Evolutionary conservation across 2,888 invertebrate genomes (phyloP).

Genomic region (Drosophila rellima): DNA sequence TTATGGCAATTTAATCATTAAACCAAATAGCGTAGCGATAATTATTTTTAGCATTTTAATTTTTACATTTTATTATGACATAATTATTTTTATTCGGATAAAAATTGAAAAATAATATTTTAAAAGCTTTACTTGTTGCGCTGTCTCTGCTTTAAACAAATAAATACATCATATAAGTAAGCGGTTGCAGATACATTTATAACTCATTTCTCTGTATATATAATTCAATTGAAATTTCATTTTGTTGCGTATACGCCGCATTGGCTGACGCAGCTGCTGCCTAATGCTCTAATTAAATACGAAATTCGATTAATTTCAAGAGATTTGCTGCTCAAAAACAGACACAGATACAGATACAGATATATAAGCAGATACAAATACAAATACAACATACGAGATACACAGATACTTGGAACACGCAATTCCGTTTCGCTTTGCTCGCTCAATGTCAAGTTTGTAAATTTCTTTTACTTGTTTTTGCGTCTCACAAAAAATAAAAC

Average conservation of each 20-base stretch:
- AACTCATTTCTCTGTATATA: slow-evolving; percentile 8
- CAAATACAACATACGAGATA: not conserved
- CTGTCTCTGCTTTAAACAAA: not conserved
- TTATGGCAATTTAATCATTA: slow-evolving; percentile 35
- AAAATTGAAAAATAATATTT: not conserved
- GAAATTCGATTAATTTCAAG: slow-evolving; percentile 69
- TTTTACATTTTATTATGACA: too few relatives aligned
- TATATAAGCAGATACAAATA: not conserved
- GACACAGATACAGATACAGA: slow-evolving; percentile 5
- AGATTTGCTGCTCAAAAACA: slow-evolving; percentile 41
- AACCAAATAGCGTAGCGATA: too few relatives aligned
- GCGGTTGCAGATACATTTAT: slow-evolving; percentile 7
- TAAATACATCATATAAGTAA: slow-evolving; percentile 8
- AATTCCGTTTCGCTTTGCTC: slow-evolving; percentile 36
- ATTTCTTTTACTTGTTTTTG: slow-evolving; percentile 20
- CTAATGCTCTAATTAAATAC: slow-evolving; percentile 64
- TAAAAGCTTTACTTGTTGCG: not conserved
- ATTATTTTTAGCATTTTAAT: too few relatives aligned
- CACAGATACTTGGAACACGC: slow-evolving; percentile 15
- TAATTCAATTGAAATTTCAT: slow-evolving; percentile 39
- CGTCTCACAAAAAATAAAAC: slow-evolving; percentile 10
- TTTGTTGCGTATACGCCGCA: slow-evolving; percentile 45
- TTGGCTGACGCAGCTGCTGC: slow-evolving; percentile 56
- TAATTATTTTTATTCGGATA: too few relatives aligned
- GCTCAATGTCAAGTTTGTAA: slow-evolving; percentile 70